A percentile compares a stretch with the other conserved stretches of the same genome.
Evolutionary conservation across 2,888 invertebrate genomes (phyloP).

Genomic region (Scrobipalpa atriplicella): DNA sequence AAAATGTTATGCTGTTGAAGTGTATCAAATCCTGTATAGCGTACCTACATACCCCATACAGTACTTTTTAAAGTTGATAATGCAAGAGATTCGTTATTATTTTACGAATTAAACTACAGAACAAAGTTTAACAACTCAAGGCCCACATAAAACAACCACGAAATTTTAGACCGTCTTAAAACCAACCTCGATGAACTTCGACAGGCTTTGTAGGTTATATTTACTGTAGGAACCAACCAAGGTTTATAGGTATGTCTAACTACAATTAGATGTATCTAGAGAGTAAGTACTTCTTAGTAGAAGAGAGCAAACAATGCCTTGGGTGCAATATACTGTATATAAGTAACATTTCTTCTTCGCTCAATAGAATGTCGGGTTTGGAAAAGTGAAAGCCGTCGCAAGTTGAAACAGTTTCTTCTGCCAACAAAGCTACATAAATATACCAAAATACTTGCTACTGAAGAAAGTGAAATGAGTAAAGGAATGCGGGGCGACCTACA

Average conservation of each 20-base stretch:
- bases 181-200: slow-evolving; percentile 10
- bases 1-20: no score
- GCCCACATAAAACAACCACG: not conserved
- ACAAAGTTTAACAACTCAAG: not conserved
- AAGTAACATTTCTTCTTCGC: not conserved
- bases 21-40: no score
- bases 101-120: not conserved
- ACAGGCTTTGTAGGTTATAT: slow-evolving; percentile 13
- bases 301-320: no score
- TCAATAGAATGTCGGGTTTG: no score
- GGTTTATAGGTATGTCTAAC: not conserved
- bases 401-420: not conserved
- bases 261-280: no score
- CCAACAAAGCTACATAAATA: not conserved
- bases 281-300: not conserved
- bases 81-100: no score
- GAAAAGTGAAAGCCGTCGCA: slow-evolving; percentile 7
- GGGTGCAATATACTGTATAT: not conserved
- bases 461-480: slow-evolving; percentile 1
- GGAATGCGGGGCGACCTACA: slow-evolving; percentile 3
- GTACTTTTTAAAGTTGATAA: no score
- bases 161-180: not conserved
- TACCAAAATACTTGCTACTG: not conserved
- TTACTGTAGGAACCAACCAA: not conserved
- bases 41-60: no score